phyloP scores from a whole-genome alignment of 2,888 invertebrate species.

The Nomada flava region DNA sequence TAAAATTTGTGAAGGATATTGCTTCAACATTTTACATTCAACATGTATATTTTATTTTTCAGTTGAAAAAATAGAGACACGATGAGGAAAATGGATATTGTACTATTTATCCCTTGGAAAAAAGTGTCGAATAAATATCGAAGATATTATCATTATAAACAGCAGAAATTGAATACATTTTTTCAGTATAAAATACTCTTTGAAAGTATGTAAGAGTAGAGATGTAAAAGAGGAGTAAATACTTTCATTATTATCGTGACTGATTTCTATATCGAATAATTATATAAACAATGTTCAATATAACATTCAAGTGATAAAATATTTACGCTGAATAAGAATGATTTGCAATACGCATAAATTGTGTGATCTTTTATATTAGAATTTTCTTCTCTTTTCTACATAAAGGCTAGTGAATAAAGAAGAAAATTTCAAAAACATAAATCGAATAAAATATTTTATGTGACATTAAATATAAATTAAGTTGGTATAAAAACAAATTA shows the following conservation, averaged over 20 bases:
- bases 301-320: neutral
- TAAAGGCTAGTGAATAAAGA: neutral
- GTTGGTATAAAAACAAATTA: neutral
- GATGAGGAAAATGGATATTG: slow-evolving; percentile 37
- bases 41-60: slow-evolving; percentile 52
- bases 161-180: slow-evolving; percentile 27
- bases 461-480: neutral
- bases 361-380: neutral
- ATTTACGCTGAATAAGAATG: neutral
- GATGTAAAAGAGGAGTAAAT: slow-evolving; percentile 1
- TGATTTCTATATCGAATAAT: neutral
- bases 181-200: slow-evolving; percentile 22
- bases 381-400: no score
- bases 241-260: slow-evolving; percentile 34
- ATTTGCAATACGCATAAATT: no score
- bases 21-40: slow-evolving; percentile 42
- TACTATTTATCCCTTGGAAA: slow-evolving; percentile 27
- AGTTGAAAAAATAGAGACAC: slow-evolving; percentile 50
- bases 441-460: neutral
- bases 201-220: neutral
- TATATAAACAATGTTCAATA: neutral
- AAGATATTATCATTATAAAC: slow-evolving; percentile 40
- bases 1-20: slow-evolving; percentile 29
- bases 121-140: slow-evolving; percentile 22
- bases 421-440: neutral